A percentile compares a stretch with the other conserved stretches of the same genome.
Evolutionary conservation across 2,113 vertebrate genomes (phyloP).

Genomic region (Labrus mixtus): DNA sequence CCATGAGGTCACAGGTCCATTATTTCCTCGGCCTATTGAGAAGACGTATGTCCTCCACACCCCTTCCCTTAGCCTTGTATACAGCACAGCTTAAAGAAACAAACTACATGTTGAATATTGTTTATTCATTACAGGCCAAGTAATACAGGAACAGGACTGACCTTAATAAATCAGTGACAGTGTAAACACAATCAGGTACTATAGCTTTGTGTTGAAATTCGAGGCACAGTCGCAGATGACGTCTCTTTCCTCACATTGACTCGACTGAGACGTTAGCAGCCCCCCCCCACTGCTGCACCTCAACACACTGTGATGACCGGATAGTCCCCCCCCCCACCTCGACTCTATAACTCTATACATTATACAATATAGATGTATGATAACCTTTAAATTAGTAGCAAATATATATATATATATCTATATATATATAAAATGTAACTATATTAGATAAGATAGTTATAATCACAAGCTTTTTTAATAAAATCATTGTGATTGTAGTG

Average conservation of each 20-base stretch:
- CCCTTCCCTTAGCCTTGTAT: conserved; percentile 58
- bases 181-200: conserved; percentile 81
- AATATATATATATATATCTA: no score
- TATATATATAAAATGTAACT: no score
- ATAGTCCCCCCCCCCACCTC: not conserved
- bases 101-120: conserved; percentile 74
- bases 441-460: no score
- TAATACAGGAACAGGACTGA: conserved; percentile 59
- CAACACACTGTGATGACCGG: conserved; percentile 37
- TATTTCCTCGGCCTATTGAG: conserved; percentile 62
- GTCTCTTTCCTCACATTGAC: conserved; percentile 68
- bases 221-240: conserved; percentile 63
- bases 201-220: conserved; percentile 73
- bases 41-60: conserved; percentile 72
- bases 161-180: conserved; percentile 78
- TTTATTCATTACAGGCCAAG: conserved; percentile 71
- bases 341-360: not conserved
- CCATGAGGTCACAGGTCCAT: conserved; percentile 72
- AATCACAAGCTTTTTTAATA: no score
- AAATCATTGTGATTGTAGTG: no score
- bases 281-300: conserved; percentile 61
- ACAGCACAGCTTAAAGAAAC: conserved; percentile 78
- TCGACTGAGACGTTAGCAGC: conserved; percentile 40
- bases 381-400: no score
- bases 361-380: no score